Conservation (phyloP, 2,797 vertebrate species). For the Brotula barbata region DNA sequence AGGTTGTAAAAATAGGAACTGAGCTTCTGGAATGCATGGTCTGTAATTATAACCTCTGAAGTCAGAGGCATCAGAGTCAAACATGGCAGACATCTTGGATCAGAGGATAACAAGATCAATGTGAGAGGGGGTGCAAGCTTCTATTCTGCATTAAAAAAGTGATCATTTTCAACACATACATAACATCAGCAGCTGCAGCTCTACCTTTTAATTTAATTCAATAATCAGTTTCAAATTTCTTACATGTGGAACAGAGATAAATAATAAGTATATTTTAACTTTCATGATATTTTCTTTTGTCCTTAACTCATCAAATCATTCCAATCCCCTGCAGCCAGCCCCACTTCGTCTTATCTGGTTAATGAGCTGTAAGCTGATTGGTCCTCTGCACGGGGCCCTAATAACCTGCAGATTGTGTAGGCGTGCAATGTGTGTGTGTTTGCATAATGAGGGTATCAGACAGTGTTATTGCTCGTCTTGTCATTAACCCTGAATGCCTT, state of each 20-base stretch:
- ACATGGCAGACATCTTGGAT: conserved; percentile 46
- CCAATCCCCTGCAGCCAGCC: background rate
- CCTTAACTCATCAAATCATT: conserved; percentile 2
- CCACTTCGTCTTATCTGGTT: conserved; percentile 38
- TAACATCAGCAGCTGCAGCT: background rate
- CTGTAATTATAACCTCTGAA: too few relatives aligned
- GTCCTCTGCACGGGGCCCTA: conserved; percentile 34
- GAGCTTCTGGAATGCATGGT: background rate
- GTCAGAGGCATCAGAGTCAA: conserved; percentile 1
- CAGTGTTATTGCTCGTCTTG: background rate
- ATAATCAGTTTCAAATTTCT: background rate
- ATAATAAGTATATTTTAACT: too few relatives aligned
- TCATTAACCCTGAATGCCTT: background rate
- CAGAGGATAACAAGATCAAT: conserved; percentile 61
- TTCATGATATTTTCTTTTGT: conserved; percentile 7
- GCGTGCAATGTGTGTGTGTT: background rate
- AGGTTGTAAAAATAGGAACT: background rate
- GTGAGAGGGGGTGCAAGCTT: too few relatives aligned
- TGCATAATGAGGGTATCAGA: background rate
- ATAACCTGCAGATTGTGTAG: conserved; percentile 18
- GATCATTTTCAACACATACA: background rate
- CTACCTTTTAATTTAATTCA: background rate
- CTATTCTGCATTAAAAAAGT: background rate
- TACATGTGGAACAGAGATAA: background rate
- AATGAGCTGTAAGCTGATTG: conserved; percentile 61